A percentile compares a stretch with the other conserved stretches of the same genome.
Evolutionary conservation across 2,888 invertebrate genomes (phyloP).

Genomic region (Coecobrya sp.): DNA sequence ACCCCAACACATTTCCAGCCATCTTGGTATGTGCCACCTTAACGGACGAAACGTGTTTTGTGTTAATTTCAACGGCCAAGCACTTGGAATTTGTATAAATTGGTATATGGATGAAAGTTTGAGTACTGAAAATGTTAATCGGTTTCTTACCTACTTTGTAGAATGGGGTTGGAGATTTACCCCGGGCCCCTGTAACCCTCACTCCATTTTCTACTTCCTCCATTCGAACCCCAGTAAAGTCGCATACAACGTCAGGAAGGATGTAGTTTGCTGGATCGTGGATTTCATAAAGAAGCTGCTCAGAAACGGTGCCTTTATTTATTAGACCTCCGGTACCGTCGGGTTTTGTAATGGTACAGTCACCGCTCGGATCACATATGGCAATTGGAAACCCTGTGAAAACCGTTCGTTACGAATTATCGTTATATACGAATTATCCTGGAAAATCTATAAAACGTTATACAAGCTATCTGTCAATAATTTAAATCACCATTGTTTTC

Average conservation of each 20-base stretch:
- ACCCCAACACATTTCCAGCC: constrained; percentile 88
- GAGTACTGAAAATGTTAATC: not conserved
- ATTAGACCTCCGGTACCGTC: constrained; percentile 88
- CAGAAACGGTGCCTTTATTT: constrained; percentile 88
- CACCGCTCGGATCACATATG: constrained; percentile 88
- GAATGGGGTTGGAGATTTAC: constrained; percentile 88
- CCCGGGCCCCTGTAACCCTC: constrained; percentile 88
- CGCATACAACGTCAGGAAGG: constrained; percentile 89
- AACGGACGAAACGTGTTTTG: not conserved
- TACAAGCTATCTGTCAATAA: not conserved
- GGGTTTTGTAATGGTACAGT: constrained; percentile 88
- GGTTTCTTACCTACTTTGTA: constrained; percentile 88
- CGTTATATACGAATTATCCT: not conserved
- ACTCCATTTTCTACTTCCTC: constrained; percentile 87
- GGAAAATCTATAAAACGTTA: not conserved
- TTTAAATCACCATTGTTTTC: constrained; percentile 87
- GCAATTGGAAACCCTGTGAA: constrained; percentile 88
- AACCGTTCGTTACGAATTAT: not conserved
- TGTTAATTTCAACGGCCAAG: too few species aligned
- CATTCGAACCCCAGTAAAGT: constrained; percentile 88
- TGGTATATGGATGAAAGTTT: not conserved
- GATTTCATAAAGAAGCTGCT: constrained; percentile 89
- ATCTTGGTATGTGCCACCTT: constrained; percentile 88
- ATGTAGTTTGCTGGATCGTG: constrained; percentile 88
- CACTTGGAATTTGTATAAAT: too few species aligned